Evolutionary conservation across 2,113 vertebrate species (phyloP), one percentile per base, ranked within the genome.

Genomic region (Myanophis thanlyinensis): DNA sequence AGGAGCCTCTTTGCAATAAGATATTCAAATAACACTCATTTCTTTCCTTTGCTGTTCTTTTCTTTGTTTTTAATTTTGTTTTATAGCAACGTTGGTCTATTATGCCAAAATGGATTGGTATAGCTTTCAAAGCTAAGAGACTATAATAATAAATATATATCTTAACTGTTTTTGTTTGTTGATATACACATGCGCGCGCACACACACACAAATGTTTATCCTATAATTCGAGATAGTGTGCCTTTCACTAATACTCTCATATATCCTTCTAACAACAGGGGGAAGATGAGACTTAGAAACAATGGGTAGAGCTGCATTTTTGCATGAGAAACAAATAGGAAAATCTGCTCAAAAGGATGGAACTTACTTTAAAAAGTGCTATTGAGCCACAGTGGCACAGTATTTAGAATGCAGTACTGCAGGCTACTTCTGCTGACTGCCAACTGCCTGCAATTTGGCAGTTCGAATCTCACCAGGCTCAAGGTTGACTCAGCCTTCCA

Each of bases 1-100:
- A 94, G 92, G 11, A 84, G 90, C 88, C 62, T 30, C 46, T 80
- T 59, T 62, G 86, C 1, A 93, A 92, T 90, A 92, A 94, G 89
- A 88, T 89, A 20, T 92, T 40, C 73, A 73, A 49, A 90, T 89
- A 86, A 22, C 23, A 59, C 51, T 93, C 5, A 91, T 94, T 95
- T 96, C 35, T 94, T 95, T 89, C 91, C 3, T 93, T 93, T 94
- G 49, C 92, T 93, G 44, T 56, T 52, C 90, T 59, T 6, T 9
- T 3, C 5, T 40, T 80, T 80, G 3, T 80, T 80, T 80, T 80
- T 44, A 80, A 80, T 44, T 40, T 80, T 80, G 67, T 40, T 73
- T 44, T 23, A 88, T 54, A 25, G 7, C 53, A 88, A 88, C 6
- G 35, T 40, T 25, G 22, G 13, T 8, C 27, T 35, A 30, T 44